Conservation (phyloP, 2,888 invertebrate species). For the Flabesymbios commensalis region DNA sequence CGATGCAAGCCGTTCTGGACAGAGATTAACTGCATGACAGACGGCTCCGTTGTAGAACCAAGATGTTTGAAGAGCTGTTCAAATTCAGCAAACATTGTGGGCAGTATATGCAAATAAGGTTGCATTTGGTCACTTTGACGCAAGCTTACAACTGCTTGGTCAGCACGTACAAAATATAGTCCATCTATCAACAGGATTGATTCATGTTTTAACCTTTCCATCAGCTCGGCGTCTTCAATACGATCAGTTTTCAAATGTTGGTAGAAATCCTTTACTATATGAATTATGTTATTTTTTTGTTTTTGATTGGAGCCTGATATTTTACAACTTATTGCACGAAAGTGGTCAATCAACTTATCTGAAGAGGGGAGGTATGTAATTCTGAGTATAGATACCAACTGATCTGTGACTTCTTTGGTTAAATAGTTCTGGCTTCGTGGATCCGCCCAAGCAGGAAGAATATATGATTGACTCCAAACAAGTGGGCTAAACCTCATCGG, state of each 20-base stretch:
- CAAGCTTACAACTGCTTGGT: conserved; percentile 30
- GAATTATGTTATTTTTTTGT: too few species aligned
- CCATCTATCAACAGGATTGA: too few species aligned
- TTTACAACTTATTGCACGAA: conserved; percentile 12
- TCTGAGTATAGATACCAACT: conserved; percentile 9
- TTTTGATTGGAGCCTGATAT: background rate
- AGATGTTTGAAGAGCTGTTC: conserved; percentile 33
- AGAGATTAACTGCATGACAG: conserved; percentile 32
- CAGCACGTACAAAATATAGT: conserved; percentile 24
- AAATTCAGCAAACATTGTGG: conserved; percentile 32
- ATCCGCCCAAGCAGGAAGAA: conserved; percentile 34
- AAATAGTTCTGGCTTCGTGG: conserved; percentile 15
- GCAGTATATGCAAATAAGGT: conserved; percentile 38
- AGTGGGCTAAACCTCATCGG: conserved; percentile 18
- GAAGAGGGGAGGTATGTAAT: conserved; percentile 18
- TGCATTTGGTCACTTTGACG: conserved; percentile 32
- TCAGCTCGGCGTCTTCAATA: conserved; percentile 7
- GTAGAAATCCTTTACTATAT: conserved; percentile 23
- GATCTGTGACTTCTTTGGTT: conserved; percentile 1
- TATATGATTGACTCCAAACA: conserved; percentile 28
- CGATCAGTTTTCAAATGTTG: conserved; percentile 13
- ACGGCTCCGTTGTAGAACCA: conserved; percentile 32
- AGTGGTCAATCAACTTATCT: conserved; percentile 19
- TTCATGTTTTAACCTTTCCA: too few species aligned
- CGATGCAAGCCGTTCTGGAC: conserved; percentile 33